phyloP scores from a whole-genome alignment of 2,888 invertebrate genomes.

The Malachius bipustulatus region DNA sequence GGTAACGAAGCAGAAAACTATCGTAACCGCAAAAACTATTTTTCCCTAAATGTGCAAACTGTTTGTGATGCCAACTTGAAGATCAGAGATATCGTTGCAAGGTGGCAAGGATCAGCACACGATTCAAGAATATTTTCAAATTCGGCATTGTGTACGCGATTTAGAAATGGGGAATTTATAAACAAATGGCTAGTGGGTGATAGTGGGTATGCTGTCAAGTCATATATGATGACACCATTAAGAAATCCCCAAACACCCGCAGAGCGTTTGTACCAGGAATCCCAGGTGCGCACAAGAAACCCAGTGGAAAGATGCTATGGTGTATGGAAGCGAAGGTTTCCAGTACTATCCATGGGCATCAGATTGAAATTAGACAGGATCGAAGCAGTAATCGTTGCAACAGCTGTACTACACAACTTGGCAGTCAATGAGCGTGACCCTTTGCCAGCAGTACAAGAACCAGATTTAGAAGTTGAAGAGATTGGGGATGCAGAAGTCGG shows the following conservation, averaged over 20 bases:
- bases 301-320: constrained; percentile 17
- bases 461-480: too few species aligned
- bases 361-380: constrained; percentile 14
- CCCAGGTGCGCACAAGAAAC: constrained; percentile 18
- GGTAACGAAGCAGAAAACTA: constrained; percentile 22
- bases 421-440: constrained; percentile 13
- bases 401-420: constrained; percentile 19
- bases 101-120: constrained; percentile 17
- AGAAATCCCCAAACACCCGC: constrained; percentile 14
- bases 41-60: constrained; percentile 25
- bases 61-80: too few species aligned
- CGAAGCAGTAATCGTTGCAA: constrained; percentile 16
- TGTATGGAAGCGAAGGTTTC: constrained; percentile 20
- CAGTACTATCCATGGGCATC: constrained; percentile 16
- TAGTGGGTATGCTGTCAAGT: constrained; percentile 16
- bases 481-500: too few species aligned
- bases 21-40: constrained; percentile 23
- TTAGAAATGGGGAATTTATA: constrained; percentile 12
- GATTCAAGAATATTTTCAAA: constrained; percentile 18
- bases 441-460: too few species aligned
- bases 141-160: constrained; percentile 4
- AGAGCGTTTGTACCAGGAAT: constrained; percentile 20
- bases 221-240: constrained; percentile 18
- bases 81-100: constrained; percentile 19
- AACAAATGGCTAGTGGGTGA: constrained; percentile 13